Conservation (phyloP, 2,113 vertebrate species). For the Larimichthys polyactis region DNA sequence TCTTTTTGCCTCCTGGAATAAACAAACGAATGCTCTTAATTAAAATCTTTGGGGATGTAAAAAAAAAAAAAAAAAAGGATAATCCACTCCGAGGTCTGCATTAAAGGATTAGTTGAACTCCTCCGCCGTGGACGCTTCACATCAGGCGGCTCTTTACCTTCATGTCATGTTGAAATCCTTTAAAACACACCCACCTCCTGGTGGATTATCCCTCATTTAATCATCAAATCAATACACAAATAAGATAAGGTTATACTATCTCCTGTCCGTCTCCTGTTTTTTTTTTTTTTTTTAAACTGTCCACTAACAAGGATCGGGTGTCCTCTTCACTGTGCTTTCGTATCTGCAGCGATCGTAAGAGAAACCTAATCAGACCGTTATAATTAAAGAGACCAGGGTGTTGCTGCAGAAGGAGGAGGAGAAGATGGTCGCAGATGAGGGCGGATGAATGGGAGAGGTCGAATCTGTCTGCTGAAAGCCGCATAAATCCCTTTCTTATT, state of each 20-base stretch:
- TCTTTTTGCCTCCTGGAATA: background rate
- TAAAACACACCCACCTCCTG: background rate
- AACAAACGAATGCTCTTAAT: background rate
- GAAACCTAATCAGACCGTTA: conserved; percentile 65
- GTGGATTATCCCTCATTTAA: conserved; percentile 39
- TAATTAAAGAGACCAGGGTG: conserved; percentile 69
- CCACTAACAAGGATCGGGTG: conserved; percentile 8
- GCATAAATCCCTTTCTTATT: conserved; percentile 81
- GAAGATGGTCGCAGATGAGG: conserved; percentile 14
- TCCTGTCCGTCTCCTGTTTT: background rate
- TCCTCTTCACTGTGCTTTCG: conserved; percentile 25
- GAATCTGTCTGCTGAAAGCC: conserved; percentile 53
- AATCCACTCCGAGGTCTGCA: conserved; percentile 30
- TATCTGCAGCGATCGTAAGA: conserved; percentile 40
- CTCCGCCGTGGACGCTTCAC: background rate
- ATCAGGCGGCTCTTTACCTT: conserved; percentile 10
- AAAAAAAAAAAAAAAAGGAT: too few species aligned
- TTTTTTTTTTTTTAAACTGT: background rate
- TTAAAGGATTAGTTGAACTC: conserved; percentile 28
- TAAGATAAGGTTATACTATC: background rate
- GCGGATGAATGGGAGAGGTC: conserved; percentile 36
- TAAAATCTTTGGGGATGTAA: conserved; percentile 5
- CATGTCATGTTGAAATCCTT: conserved; percentile 1
- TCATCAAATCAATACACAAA: conserved; percentile 54
- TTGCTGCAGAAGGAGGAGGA: conserved; percentile 9